Evolutionary conservation across 2,888 invertebrate genomes (phyloP).

Genomic region (Sacculina carcini): DNA sequence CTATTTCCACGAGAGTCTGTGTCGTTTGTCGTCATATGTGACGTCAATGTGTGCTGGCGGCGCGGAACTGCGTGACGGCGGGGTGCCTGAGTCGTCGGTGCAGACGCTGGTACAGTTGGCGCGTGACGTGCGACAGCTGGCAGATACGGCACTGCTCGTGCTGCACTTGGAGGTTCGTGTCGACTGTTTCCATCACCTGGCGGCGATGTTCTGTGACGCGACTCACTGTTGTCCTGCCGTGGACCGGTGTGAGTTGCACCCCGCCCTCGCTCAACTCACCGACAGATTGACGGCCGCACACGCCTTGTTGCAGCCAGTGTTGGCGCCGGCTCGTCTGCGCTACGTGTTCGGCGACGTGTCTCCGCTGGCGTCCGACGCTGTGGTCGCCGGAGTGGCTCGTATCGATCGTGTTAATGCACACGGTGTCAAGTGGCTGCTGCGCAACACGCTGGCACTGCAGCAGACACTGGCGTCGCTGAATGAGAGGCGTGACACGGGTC

Average conservation of each 20-base stretch:
- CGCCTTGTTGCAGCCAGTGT: slow-evolving; percentile 42
- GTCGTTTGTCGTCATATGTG: not conserved
- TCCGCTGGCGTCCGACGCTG: slow-evolving; percentile 39
- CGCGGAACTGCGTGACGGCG: slow-evolving; percentile 44
- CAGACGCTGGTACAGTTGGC: slow-evolving; percentile 38
- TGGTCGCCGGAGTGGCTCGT: slow-evolving; percentile 52
- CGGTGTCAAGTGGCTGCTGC: slow-evolving; percentile 55
- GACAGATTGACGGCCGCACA: slow-evolving; percentile 48
- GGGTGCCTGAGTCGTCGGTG: slow-evolving; percentile 29
- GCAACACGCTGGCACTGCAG: slow-evolving; percentile 58
- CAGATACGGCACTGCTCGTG: slow-evolving; percentile 68
- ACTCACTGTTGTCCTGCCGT: slow-evolving; percentile 25
- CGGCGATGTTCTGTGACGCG: slow-evolving; percentile 23
- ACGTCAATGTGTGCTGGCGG: slow-evolving; percentile 9
- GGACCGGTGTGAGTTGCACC: slow-evolving; percentile 47
- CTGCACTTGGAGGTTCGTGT: slow-evolving; percentile 81
- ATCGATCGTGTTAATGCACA: slow-evolving; percentile 52
- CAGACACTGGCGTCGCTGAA: slow-evolving; percentile 63
- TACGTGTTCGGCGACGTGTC: slow-evolving; percentile 78
- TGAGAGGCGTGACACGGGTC: slow-evolving; percentile 46
- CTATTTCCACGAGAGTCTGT: slow-evolving; percentile 73
- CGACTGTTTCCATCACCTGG: slow-evolving; percentile 80
- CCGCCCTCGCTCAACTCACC: slow-evolving; percentile 46
- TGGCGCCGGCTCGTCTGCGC: slow-evolving; percentile 47
- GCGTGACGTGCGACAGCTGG: slow-evolving; percentile 57